A percentile compares a stretch with the other conserved stretches of the same genome.
These are phyloP conservation scores for Drosophila yooni DNA, from an alignment of 2,888 invertebrate genomes.

Conservation along the genomic window DNA sequence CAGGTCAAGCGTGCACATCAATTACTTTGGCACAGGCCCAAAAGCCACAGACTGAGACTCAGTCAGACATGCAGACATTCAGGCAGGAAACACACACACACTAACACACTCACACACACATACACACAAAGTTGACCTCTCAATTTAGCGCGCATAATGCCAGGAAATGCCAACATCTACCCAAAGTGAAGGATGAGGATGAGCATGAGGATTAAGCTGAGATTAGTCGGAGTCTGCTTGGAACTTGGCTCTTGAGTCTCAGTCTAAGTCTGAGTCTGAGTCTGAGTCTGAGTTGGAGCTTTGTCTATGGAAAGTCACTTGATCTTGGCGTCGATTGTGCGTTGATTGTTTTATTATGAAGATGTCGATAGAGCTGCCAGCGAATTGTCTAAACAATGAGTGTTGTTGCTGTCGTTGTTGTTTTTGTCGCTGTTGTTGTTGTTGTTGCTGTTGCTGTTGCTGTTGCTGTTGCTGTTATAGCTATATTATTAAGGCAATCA, in stretches of 20 bases:
- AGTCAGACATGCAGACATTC: conserved; percentile 44
- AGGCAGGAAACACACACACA: conserved; percentile 47
- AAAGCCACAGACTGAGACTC: conserved; percentile 51
- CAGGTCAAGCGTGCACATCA: conserved; percentile 84
- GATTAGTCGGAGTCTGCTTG: conserved; percentile 23
- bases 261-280: neutral
- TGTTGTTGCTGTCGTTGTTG: conserved; percentile 30
- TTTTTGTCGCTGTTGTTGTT: conserved; percentile 35
- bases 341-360: conserved; percentile 81
- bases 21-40: conserved; percentile 84
- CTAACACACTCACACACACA: conserved; percentile 32
- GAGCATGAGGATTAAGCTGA: conserved; percentile 21
- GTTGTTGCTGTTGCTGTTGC: conserved; percentile 33
- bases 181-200: conserved; percentile 46
- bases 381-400: conserved; percentile 47
- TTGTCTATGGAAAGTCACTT: conserved; percentile 76
- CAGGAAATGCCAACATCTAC: conserved; percentile 71
- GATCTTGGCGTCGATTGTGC: conserved; percentile 76
- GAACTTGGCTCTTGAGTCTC: conserved; percentile 2
- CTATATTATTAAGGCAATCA: conserved; percentile 73
- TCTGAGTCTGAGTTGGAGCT: conserved; percentile 25
- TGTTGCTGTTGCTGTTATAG: conserved; percentile 53
- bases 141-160: conserved; percentile 82
- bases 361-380: conserved; percentile 72
- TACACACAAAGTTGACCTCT: conserved; percentile 79